These are phyloP conservation scores for Phylloscopus collybita DNA, from an alignment of 2,797 vertebrate species.

Conservation along the genomic window DNA sequence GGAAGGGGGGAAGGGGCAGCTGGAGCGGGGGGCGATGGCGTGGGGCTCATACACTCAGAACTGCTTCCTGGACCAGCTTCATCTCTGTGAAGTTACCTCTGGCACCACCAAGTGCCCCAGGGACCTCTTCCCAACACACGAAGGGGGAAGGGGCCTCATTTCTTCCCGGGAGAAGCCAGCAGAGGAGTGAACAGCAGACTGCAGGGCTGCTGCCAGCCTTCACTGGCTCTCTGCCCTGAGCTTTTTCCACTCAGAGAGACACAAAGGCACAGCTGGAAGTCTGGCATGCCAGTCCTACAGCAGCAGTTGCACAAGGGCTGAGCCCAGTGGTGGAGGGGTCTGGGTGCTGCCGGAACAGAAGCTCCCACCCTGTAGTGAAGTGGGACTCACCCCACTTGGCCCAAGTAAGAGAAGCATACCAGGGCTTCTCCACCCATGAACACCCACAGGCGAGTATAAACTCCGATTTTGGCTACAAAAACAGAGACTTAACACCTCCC, in stretches of 20 bases:
- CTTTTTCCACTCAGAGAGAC: neutral
- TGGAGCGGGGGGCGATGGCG: accelerated
- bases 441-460: neutral
- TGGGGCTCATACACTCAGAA: accelerated
- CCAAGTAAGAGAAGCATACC: neutral
- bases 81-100: neutral
- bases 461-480: neutral
- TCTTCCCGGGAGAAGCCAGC: neutral
- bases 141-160: neutral
- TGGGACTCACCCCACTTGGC: accelerated
- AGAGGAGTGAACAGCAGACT: neutral
- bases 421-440: neutral
- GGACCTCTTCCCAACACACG: neutral
- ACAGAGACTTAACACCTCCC: neutral
- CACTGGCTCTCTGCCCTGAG: neutral
- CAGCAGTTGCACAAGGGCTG: neutral
- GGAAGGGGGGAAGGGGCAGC: neutral
- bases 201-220: neutral
- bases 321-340: neutral
- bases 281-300: neutral
- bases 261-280: constrained; percentile 28
- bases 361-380: neutral
- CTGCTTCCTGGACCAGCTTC: neutral
- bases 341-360: neutral
- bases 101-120: neutral